These are phyloP conservation scores for Anoncus sp. DNA, from an alignment of 2,888 invertebrate species.

Conservation along the genomic window DNA sequence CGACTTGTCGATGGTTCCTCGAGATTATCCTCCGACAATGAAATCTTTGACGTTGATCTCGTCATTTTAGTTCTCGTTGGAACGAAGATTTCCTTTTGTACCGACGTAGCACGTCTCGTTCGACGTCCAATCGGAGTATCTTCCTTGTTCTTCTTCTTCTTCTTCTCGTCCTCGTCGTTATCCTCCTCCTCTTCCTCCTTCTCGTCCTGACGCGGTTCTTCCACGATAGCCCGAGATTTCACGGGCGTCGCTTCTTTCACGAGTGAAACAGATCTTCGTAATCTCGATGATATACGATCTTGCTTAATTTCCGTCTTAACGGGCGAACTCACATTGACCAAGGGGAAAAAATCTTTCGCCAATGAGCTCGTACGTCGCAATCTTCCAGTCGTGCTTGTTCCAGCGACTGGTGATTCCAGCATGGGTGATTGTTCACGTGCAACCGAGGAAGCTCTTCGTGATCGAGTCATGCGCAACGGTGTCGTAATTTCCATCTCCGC, in stretches of 20 bases:
- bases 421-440: slow-evolving; percentile 57
- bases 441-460: slow-evolving; percentile 70
- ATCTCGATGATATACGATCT: slow-evolving; percentile 24
- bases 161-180: background rate
- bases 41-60: slow-evolving; percentile 53
- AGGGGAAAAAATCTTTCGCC: slow-evolving; percentile 66
- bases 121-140: slow-evolving; percentile 68
- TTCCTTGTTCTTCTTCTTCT: slow-evolving; percentile 18
- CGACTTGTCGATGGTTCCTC: slow-evolving; percentile 49
- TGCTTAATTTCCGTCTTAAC: slow-evolving; percentile 21
- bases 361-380: slow-evolving; percentile 69
- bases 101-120: slow-evolving; percentile 70
- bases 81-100: slow-evolving; percentile 70
- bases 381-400: slow-evolving; percentile 43
- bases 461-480: slow-evolving; percentile 67
- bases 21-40: slow-evolving; percentile 33
- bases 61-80: slow-evolving; percentile 38
- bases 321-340: background rate
- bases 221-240: slow-evolving; percentile 35
- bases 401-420: slow-evolving; percentile 29
- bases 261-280: slow-evolving; percentile 63
- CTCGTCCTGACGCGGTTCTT: slow-evolving; percentile 15
- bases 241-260: slow-evolving; percentile 62
- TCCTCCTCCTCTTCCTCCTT: no score
- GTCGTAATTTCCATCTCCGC: slow-evolving; percentile 45